phyloP scores from a whole-genome alignment of 2,888 invertebrate species.

The Drosophila dives region DNA sequence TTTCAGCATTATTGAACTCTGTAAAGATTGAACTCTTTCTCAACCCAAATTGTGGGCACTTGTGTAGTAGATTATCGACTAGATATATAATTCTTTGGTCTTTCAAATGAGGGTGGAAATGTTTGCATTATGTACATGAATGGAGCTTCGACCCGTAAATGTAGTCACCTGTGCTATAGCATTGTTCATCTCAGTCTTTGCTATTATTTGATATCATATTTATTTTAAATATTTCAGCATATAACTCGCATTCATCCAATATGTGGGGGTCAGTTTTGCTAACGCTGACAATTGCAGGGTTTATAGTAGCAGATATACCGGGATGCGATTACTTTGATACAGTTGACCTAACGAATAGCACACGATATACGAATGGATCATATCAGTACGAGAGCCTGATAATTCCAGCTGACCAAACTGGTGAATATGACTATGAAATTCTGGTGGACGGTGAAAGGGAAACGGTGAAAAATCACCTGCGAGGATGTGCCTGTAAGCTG shows the following conservation, averaged over 20 bases:
- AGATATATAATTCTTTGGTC: too few relatives aligned
- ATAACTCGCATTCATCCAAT: not conserved
- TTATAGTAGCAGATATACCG: slow-evolving; percentile 28
- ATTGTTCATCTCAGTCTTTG: too few relatives aligned
- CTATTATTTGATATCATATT: too few relatives aligned
- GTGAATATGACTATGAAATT: slow-evolving; percentile 54
- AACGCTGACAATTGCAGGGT: not conserved
- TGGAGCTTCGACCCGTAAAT: too few relatives aligned
- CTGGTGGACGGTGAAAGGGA: slow-evolving; percentile 15
- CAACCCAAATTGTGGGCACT: too few relatives aligned
- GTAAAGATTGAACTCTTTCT: too few relatives aligned
- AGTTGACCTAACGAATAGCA: slow-evolving; percentile 54
- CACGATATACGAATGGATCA: slow-evolving; percentile 57
- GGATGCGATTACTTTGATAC: slow-evolving; percentile 71
- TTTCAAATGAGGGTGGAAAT: too few relatives aligned
- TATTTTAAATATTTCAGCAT: not conserved
- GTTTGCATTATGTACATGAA: too few relatives aligned
- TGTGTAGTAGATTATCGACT: too few relatives aligned
- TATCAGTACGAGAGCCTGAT: slow-evolving; percentile 61
- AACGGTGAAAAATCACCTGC: slow-evolving; percentile 38
- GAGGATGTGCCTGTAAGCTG: slow-evolving; percentile 76
- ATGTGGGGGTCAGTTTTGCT: slow-evolving; percentile 14
- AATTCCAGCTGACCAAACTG: slow-evolving; percentile 58
- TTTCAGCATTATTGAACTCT: not conserved
- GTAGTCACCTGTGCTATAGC: too few relatives aligned